Evolutionary conservation across 2,113 vertebrate genomes (phyloP).

Genomic region (Callocephalon fimbriatum): DNA sequence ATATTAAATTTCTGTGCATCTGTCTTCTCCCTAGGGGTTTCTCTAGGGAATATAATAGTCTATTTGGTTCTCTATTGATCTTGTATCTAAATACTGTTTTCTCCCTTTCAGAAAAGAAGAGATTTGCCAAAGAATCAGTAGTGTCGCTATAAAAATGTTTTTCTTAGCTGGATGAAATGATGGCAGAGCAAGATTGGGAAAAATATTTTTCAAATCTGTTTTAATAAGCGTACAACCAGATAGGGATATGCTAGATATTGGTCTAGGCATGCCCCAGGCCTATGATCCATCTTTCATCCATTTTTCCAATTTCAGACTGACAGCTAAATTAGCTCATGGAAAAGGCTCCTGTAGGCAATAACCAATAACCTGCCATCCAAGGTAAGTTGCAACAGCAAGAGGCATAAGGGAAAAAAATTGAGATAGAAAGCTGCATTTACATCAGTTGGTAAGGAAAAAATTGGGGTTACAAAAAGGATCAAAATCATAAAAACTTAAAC

Average conservation of each 20-base stretch:
- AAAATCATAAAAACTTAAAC: background rate
- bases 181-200: constrained; percentile 39
- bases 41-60: constrained; percentile 53
- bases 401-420: background rate
- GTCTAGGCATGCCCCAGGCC: constrained; percentile 67
- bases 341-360: constrained; percentile 70
- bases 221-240: constrained; percentile 66
- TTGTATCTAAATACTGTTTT: constrained; percentile 66
- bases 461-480: background rate
- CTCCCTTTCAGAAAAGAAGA: constrained; percentile 34
- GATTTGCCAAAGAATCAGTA: constrained; percentile 57
- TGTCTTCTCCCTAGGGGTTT: constrained; percentile 39
- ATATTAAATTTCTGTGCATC: constrained; percentile 58
- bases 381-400: constrained; percentile 58
- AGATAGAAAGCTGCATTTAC: constrained; percentile 55
- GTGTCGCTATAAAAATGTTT: constrained; percentile 60
- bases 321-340: constrained; percentile 77
- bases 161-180: constrained; percentile 40
- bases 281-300: constrained; percentile 71
- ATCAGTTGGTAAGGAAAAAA: background rate
- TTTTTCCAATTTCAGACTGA: constrained; percentile 74
- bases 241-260: constrained; percentile 29
- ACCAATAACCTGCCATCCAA: constrained; percentile 69
- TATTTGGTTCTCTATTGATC: constrained; percentile 68
- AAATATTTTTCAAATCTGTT: constrained; percentile 62